Evolutionary conservation across 1,140 invertebrate genomes (phyloP).

Genomic region (Ruditapes philippinarum): DNA sequence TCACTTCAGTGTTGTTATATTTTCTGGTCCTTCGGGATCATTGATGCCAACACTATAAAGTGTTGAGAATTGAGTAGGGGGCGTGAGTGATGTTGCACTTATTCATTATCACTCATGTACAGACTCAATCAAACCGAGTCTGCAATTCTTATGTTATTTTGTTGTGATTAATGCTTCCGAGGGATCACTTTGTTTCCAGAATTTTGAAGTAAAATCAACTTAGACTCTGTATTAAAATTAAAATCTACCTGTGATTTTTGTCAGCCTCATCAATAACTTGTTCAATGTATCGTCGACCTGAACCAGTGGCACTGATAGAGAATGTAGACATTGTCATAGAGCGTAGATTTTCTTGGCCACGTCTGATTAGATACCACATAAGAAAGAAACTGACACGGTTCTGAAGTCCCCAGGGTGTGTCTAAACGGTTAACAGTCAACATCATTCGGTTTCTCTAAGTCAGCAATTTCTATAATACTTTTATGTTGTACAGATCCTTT

Average conservation of each 20-base stretch:
- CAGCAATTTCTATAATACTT: background rate
- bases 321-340: slow-evolving; percentile 53
- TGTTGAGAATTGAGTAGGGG: too few relatives aligned
- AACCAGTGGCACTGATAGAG: background rate
- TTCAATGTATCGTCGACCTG: slow-evolving; percentile 12
- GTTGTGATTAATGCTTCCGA: too few relatives aligned
- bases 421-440: background rate
- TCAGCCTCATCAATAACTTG: slow-evolving; percentile 49
- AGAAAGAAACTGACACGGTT: slow-evolving; percentile 57
- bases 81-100: too few relatives aligned
- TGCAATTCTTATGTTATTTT: too few relatives aligned
- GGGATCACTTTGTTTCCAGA: too few relatives aligned
- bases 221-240: background rate
- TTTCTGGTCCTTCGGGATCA: too few relatives aligned
- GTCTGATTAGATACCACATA: slow-evolving; percentile 36
- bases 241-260: slow-evolving; percentile 57
- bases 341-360: slow-evolving; percentile 52
- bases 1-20: too few relatives aligned
- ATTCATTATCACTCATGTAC: too few relatives aligned
- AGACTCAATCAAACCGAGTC: too few relatives aligned
- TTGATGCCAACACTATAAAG: too few relatives aligned
- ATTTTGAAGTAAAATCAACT: too few relatives aligned
- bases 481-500: slow-evolving; percentile 20
- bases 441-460: background rate
- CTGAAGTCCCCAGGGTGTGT: slow-evolving; percentile 53